These are phyloP conservation scores for Taurulus bubalis DNA, from an alignment of 2,113 vertebrate genomes.

Conservation along the genomic window DNA sequence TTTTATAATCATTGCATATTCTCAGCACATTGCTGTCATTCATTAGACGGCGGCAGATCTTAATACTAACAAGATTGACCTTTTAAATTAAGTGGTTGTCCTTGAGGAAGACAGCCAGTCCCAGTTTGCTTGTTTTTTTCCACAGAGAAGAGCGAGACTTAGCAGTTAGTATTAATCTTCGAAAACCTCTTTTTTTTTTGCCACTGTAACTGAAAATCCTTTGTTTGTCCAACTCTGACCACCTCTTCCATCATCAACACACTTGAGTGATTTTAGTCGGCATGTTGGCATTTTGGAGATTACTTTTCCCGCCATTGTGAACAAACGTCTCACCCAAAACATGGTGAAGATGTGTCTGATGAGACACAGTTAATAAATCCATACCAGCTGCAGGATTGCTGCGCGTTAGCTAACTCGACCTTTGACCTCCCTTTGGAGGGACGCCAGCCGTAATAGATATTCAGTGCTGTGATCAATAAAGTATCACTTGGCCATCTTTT, in stretches of 20 bases:
- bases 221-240: neutral
- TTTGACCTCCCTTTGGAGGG: conserved; percentile 14
- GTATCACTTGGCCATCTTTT: conserved; percentile 2
- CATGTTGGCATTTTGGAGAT: neutral
- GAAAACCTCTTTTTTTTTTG: neutral
- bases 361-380: neutral
- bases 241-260: conserved; percentile 1
- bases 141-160: neutral
- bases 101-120: conserved; percentile 24
- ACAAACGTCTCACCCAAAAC: neutral
- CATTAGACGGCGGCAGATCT: conserved; percentile 15
- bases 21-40: conserved; percentile 18
- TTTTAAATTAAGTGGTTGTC: conserved; percentile 35
- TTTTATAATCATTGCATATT: conserved; percentile 35
- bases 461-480: neutral
- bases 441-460: neutral
- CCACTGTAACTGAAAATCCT: neutral
- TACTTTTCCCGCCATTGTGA: neutral
- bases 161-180: neutral
- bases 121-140: neutral
- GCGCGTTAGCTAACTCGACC: neutral
- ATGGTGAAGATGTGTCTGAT: neutral
- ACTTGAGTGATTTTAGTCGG: conserved; percentile 6
- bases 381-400: neutral
- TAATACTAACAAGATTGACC: neutral